phyloP scores from a whole-genome alignment of 2,888 invertebrate genomes.

The Tridacna gigas region DNA sequence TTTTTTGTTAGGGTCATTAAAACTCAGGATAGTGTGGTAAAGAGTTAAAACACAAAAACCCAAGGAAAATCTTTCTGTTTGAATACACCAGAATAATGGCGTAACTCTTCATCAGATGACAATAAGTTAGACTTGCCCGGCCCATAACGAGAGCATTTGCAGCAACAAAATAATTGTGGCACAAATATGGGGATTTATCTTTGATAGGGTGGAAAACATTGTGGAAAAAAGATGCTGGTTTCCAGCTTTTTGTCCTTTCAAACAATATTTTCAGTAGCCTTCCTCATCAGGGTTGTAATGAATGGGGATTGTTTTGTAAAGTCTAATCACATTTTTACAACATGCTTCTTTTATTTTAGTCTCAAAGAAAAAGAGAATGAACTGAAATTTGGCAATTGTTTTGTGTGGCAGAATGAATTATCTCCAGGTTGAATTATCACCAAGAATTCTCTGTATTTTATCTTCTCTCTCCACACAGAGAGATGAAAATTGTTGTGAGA shows the following conservation, averaged over 20 bases:
- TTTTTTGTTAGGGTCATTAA: too few species aligned
- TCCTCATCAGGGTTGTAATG: too few species aligned
- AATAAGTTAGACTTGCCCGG: background rate
- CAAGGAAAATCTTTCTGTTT: background rate
- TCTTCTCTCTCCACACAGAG: slow-evolving; percentile 24
- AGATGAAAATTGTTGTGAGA: slow-evolving; percentile 36
- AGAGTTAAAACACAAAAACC: too few species aligned
- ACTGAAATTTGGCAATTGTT: slow-evolving; percentile 39
- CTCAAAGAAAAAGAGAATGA: slow-evolving; percentile 7
- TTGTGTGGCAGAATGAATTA: background rate
- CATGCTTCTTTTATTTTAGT: background rate
- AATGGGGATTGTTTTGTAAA: background rate
- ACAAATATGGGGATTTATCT: too few species aligned
- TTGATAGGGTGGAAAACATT: too few species aligned
- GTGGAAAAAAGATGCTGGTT: too few species aligned
- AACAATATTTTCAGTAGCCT: too few species aligned
- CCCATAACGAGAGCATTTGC: too few species aligned
- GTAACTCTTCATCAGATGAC: background rate
- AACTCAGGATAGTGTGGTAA: too few species aligned
- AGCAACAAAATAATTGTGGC: too few species aligned
- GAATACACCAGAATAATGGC: slow-evolving; percentile 4
- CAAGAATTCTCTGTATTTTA: slow-evolving; percentile 28
- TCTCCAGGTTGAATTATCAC: slow-evolving; percentile 18
- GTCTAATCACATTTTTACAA: slow-evolving; percentile 1
- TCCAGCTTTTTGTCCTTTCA: too few species aligned